Base-by-base conservation (phyloP, 1,140 invertebrate genomes). In the Cecropterus lyciades region DNA sequence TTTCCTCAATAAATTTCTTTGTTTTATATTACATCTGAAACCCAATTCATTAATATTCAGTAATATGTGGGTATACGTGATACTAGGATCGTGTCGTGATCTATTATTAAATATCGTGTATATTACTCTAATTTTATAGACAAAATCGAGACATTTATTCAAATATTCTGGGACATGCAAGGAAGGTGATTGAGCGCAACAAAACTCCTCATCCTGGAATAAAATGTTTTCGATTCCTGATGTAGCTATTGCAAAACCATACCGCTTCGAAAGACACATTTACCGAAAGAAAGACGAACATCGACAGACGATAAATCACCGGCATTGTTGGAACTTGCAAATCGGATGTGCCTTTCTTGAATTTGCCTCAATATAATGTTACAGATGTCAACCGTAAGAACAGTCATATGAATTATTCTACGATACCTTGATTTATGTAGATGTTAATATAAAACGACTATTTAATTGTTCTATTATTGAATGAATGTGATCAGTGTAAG, bases 281-380 rank as follows among this genome's bases (percentile, higher is more conserved):
- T 52, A 2, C 49, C 49, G 17, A 52, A 27, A 51, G 17, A 52
- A 51, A 7, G 24, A 46, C 43, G 43, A 53, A 66, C 53, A 63
- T 65, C 57, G 33, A 67, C 64, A 24, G 40, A 14, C 73, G 67
- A 77, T 77, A 75, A 77, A 77, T 78, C 73, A 75, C 49, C 59
- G 55, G 64, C 67, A 75, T 78, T 75, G 72, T 78, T 64, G 69
- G 52, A 73, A 70, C 57, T 76, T 72, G 69, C 75, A 77, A 77
- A 74, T 77, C 69, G 75, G 69, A 77, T 69, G 71, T 65, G 4
- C 68, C 55, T 64, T 64, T 60, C 57, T 62, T 60, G 45, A 62
- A 71, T 59, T 66, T 59, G 48, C 60, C 37, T 67, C 67, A 67
- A 75, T 75, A 72, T 72, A 72, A 72, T 59, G 9, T 14, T 33